Evolutionary conservation across 1,140 invertebrate species (phyloP), one percentile per base, ranked within the genome.

Genomic region (Carcinoscorpius rotundicauda): DNA sequence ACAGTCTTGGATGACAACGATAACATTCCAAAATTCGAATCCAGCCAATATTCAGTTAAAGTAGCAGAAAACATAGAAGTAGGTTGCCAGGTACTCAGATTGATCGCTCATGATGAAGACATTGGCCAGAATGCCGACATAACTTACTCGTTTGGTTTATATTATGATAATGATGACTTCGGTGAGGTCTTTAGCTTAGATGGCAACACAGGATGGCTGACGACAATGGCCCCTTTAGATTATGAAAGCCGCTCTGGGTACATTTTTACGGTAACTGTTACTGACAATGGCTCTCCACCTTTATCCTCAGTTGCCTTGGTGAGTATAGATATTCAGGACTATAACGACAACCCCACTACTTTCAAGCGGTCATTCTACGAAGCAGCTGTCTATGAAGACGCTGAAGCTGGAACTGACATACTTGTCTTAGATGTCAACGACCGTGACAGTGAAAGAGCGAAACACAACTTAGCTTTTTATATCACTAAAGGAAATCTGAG

Each of bases 241-340:
- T 91, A 91, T 1, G 91, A 95, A 72, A 91, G 93, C 75, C 91
- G 91, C 5, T 93, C 94, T 77, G 94, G 93, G 75, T 92, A 95
- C 5, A 94, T 91, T 0, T 91, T 95, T 1, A 95, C 92, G 0
- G 89, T 95, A 0, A 94, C 94, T 79, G 93, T 92, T 4, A 94
- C 91, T 0, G 93, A 96, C 83, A 89, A 93, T 75, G 93, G 92
- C 9, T 90, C 92, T 76, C 91, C 91, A 8, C 91, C 89, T 3
- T 75, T 95, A 63, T 91, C 94, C 78, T 90, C 92, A 51, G 91
- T 95, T 65, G 93, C 92, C 74, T 93, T 90, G 0, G 94, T 96
- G 73, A 94, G 91, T 3, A 91, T 96, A 56, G 91, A 94, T 80
- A 93, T 96, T 52, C 92, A 90, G 3, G 93, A 96, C 75, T 89